Evolutionary conservation across 1,140 invertebrate species (phyloP), one percentile per base, ranked within the genome.

Genomic region (Drosophila sturtevanti): DNA sequence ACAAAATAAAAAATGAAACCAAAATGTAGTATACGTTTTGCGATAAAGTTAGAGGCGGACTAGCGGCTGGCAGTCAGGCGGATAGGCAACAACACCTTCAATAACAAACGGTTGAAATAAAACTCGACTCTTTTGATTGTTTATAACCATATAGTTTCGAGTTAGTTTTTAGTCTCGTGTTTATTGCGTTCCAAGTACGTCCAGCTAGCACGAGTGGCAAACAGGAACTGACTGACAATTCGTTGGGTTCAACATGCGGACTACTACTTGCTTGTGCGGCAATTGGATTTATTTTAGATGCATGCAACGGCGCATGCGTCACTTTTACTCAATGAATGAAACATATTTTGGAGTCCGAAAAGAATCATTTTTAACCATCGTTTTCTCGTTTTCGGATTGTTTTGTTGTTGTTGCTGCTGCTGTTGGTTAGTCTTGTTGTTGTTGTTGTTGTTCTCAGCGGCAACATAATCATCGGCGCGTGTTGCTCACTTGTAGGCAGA

Each of bases 381-480:
- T 48, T 48, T 48, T 48, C 18, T 48, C 24, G 14, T 69, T 69
- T 81, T 87, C 82, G 82, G 79, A 89, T 69, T 82, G 37, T 52
- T 63, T 56, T 65, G 72, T 72, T 73, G 78, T 55, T 66, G 74
- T 18, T 69, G 68, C 59, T 69, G 66, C 35, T 62, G 63, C 5
- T 59, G 64, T 7, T 38, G 68, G n/a, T n/a, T n/a, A n/a, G n/a
- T n/a, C n/a, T 24, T 68, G 72, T 11, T 27, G 52, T 44, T 69
- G 63, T 54, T 78, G 74, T 63, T 68, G 71, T 70, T 52, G 76
- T 79, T 86, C 78, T 87, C 70, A 76, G 68, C 78, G 68, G 78
- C 81, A 81, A 86, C 82, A 86, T 86, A 86, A 86, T 86, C 82
- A 86, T 87, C 74, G 82, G 82, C 82, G 82, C 84, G 82, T 86